Percentiles rank a stretch among this genome's conserved stretches.
These are phyloP conservation scores for Halictus ligatus DNA, from an alignment of 2,888 invertebrate species.

Conservation along the genomic window DNA sequence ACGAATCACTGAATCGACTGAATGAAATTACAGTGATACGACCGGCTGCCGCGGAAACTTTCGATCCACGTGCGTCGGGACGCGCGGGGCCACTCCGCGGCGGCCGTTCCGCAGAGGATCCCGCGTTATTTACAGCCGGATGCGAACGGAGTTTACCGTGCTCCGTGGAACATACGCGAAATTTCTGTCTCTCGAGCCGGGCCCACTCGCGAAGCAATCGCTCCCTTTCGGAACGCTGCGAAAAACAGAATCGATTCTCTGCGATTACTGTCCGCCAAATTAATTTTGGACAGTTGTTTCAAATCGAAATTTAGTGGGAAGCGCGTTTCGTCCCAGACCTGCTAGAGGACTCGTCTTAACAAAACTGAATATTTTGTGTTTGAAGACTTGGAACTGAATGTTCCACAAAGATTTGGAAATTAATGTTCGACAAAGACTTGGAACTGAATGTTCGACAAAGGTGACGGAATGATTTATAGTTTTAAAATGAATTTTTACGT, in stretches of 20 bases:
- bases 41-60: slow-evolving; percentile 52
- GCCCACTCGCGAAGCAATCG: neutral
- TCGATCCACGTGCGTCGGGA: slow-evolving; percentile 26
- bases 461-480: too few relatives aligned
- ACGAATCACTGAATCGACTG: slow-evolving; percentile 77
- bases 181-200: neutral
- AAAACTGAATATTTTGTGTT: too few relatives aligned
- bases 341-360: too few relatives aligned
- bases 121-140: slow-evolving; percentile 14
- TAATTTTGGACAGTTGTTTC: too few relatives aligned
- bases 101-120: slow-evolving; percentile 8
- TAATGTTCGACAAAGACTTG: too few relatives aligned
- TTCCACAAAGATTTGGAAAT: too few relatives aligned
- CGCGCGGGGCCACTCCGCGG: neutral
- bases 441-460: too few relatives aligned
- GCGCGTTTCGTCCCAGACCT: too few relatives aligned
- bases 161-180: neutral
- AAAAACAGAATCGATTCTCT: neutral
- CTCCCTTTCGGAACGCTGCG: neutral
- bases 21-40: slow-evolving; percentile 73
- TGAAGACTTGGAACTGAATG: too few relatives aligned
- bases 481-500: too few relatives aligned
- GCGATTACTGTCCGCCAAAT: too few relatives aligned
- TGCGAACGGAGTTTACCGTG: neutral
- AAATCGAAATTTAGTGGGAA: too few relatives aligned